phyloP scores from a whole-genome alignment of 2,888 invertebrate genomes.

The Sicus ferrugineus region DNA sequence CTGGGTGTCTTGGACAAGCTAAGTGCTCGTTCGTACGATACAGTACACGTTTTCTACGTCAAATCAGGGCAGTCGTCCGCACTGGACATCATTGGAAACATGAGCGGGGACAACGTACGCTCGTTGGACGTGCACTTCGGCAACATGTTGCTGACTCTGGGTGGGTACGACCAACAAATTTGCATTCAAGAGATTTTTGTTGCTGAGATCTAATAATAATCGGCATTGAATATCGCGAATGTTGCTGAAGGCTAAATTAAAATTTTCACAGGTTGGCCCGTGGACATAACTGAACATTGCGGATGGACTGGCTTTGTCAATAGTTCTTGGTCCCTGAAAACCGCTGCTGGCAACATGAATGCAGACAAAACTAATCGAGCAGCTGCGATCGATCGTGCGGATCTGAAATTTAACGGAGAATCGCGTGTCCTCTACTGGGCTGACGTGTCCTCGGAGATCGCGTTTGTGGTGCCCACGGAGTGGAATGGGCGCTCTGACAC shows the following conservation, averaged over 20 bases:
- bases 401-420: slow-evolving; percentile 82
- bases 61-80: slow-evolving; percentile 82
- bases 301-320: slow-evolving; percentile 94
- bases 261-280: slow-evolving; percentile 73
- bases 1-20: slow-evolving; percentile 84
- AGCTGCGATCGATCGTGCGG: slow-evolving; percentile 55
- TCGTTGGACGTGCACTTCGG: slow-evolving; percentile 68
- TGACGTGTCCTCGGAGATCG: slow-evolving; percentile 92
- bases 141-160: slow-evolving; percentile 76
- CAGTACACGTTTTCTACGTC: slow-evolving; percentile 94
- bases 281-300: slow-evolving; percentile 83
- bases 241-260: neutral
- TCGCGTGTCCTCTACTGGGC: slow-evolving; percentile 93
- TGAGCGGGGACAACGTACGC: slow-evolving; percentile 57
- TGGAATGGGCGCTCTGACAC: slow-evolving; percentile 66
- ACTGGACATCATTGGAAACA: slow-evolving; percentile 75
- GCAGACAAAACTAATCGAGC: slow-evolving; percentile 33
- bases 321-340: slow-evolving; percentile 80
- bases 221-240: too few relatives aligned
- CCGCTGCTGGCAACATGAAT: slow-evolving; percentile 38
- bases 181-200: too few relatives aligned
- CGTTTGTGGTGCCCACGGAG: slow-evolving; percentile 87
- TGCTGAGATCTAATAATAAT: neutral
- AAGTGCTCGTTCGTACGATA: slow-evolving; percentile 87
- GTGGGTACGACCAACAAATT: slow-evolving; percentile 26